Evolutionary conservation across 2,113 vertebrate genomes (phyloP).

Genomic region (Antechinus stuartii): DNA sequence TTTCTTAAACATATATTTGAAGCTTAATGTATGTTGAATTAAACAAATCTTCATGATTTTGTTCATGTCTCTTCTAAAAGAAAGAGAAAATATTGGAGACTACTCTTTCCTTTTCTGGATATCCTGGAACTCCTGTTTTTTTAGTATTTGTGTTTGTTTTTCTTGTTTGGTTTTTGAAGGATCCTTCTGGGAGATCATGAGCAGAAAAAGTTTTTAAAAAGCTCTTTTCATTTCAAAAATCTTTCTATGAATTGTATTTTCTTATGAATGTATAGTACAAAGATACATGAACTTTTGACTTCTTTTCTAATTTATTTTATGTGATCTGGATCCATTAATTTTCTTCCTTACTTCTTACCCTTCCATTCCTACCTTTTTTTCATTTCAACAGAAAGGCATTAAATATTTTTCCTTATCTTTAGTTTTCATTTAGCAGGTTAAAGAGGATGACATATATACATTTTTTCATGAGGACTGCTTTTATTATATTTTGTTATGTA

Average conservation of each 20-base stretch:
- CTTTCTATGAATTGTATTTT: not conserved
- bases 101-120: not conserved
- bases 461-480: not conserved
- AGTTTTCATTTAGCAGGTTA: not conserved
- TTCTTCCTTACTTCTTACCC: not conserved
- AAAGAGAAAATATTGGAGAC: not conserved
- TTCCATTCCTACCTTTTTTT: not conserved
- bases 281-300: not conserved
- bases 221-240: not conserved
- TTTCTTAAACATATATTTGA: not conserved
- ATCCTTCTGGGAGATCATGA: not conserved
- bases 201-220: not conserved
- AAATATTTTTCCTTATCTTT: not conserved
- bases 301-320: not conserved
- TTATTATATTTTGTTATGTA: not conserved
- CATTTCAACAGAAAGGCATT: not conserved
- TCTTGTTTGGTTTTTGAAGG: not conserved
- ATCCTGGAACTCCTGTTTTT: not conserved
- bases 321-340: not conserved
- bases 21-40: not conserved
- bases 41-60: not conserved
- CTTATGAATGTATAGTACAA: not conserved
- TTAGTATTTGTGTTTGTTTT: not conserved
- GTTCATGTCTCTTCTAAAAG: not conserved
- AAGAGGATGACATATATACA: not conserved